A percentile compares a stretch with the other conserved stretches of the same genome.
These are phyloP conservation scores for Podilymbus podiceps DNA, from an alignment of 2,113 vertebrate species.

Conservation along the genomic window DNA sequence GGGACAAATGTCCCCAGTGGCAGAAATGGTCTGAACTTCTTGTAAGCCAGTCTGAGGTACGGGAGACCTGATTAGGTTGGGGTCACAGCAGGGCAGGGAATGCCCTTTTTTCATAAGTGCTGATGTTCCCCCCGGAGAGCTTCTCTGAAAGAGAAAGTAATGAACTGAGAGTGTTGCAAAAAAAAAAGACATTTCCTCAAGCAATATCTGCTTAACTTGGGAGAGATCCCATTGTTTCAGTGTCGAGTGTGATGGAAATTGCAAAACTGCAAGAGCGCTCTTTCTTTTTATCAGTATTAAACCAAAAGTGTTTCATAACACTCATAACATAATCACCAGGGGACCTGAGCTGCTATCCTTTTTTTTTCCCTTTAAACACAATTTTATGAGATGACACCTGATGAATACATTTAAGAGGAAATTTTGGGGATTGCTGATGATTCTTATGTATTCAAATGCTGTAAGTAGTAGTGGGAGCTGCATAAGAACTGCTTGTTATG, in stretches of 20 bases:
- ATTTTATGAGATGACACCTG: neutral
- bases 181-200: neutral
- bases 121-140: neutral
- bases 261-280: neutral
- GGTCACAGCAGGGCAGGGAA: neutral
- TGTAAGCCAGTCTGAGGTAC: constrained; percentile 86
- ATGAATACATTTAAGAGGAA: neutral
- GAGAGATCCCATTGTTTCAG: neutral
- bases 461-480: neutral
- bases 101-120: neutral
- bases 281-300: neutral
- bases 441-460: neutral
- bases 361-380: neutral
- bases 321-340: neutral
- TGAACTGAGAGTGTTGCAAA: neutral
- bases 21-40: constrained; percentile 97
- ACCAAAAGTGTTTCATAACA: neutral
- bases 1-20: constrained; percentile 97
- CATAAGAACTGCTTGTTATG: neutral
- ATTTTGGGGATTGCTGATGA: neutral
- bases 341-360: neutral
- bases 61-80: neutral
- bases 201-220: neutral
- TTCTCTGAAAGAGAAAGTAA: neutral
- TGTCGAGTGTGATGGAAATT: neutral